Conservation (phyloP, 2,113 vertebrate genomes). For the Halcyon senegalensis region DNA sequence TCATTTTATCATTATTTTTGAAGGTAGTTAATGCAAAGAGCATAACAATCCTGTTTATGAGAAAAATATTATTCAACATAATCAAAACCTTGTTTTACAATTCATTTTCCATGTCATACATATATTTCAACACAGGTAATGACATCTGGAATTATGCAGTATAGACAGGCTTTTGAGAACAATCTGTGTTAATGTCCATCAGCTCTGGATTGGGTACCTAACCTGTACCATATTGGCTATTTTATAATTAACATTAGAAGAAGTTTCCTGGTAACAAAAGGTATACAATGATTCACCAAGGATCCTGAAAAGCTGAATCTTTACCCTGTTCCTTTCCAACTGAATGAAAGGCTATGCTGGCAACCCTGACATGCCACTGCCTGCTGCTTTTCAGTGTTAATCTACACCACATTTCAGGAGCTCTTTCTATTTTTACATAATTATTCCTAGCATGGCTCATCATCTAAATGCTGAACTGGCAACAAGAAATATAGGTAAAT, state of each 20-base stretch:
- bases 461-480: neutral
- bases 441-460: neutral
- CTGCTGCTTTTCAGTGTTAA: neutral
- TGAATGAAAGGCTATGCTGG: neutral
- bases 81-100: slow-evolving; percentile 46
- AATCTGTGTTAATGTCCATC: neutral
- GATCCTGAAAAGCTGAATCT: neutral
- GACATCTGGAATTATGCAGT: slow-evolving; percentile 40
- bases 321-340: neutral
- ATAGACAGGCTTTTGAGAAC: slow-evolving; percentile 19
- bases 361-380: neutral
- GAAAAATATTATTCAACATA: neutral
- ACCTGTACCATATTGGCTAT: neutral
- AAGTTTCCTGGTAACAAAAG: neutral
- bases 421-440: neutral
- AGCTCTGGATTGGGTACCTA: neutral
- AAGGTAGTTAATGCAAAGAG: neutral
- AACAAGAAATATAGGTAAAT: neutral
- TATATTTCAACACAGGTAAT: slow-evolving; percentile 44
- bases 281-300: neutral
- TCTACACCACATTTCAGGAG: neutral
- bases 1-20: neutral
- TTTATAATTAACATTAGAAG: slow-evolving; percentile 36
- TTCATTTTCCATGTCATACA: slow-evolving; percentile 29
- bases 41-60: slow-evolving; percentile 8